A percentile compares a stretch with the other conserved stretches of the same genome.
Evolutionary conservation across 2,113 vertebrate genomes (phyloP).

Genomic region (Mionectes macconnelli): DNA sequence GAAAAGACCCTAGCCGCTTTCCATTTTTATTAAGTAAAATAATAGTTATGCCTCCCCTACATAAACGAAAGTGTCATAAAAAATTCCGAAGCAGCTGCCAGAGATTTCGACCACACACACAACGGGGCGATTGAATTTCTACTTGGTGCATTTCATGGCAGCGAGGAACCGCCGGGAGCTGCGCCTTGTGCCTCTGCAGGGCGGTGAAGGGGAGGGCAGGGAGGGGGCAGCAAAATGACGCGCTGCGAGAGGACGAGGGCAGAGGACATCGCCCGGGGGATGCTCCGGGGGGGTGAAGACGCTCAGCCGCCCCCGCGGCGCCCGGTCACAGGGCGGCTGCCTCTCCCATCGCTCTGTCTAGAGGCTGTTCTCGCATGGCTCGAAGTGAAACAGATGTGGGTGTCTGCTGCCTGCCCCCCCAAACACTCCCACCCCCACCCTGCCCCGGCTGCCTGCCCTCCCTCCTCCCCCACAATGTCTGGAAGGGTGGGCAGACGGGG

Average conservation of each 20-base stretch:
- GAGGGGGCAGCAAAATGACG: background rate
- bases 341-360: background rate
- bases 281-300: background rate
- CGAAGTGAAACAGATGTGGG: background rate
- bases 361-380: background rate
- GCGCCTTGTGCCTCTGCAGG: background rate
- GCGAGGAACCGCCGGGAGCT: slow-evolving; percentile 10
- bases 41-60: slow-evolving; percentile 58
- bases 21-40: slow-evolving; percentile 63
- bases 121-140: slow-evolving; percentile 60
- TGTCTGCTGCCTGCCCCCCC: background rate
- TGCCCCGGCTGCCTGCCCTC: background rate
- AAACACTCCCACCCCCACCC: background rate
- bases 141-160: slow-evolving; percentile 37
- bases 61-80: slow-evolving; percentile 67
- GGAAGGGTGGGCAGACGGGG: background rate
- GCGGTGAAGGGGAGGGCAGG: background rate
- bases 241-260: background rate
- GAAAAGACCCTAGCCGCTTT: slow-evolving; percentile 21
- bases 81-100: slow-evolving; percentile 68
- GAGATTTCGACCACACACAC: slow-evolving; percentile 72
- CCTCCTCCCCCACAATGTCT: background rate
- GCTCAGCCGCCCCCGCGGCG: background rate
- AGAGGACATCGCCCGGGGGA: background rate
- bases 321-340: background rate